Conservation (phyloP, 1,140 invertebrate genomes). For the Micrasema longulum region DNA sequence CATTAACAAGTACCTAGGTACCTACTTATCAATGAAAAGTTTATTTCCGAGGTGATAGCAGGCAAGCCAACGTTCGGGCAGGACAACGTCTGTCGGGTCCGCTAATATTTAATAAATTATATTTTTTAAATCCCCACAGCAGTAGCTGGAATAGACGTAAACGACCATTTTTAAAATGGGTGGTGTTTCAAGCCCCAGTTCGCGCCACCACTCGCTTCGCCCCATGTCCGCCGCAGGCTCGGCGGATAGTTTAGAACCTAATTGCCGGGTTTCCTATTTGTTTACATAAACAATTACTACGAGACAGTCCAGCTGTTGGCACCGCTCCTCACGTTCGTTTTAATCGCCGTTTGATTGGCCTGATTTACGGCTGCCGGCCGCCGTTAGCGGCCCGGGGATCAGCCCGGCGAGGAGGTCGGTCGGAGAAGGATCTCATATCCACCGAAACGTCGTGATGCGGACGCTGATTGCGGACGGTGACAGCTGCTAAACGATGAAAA, state of each 20-base stretch:
- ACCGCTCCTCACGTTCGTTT: conserved; percentile 21
- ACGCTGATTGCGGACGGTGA: no score
- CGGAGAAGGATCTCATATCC: no score
- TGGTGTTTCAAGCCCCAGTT: no score
- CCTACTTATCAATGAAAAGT: no score
- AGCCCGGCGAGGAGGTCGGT: conserved; percentile 16
- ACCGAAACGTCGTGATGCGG: no score
- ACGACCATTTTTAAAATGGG: no score
- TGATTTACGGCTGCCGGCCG: conserved; percentile 48
- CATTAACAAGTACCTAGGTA: no score
- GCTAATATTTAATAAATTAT: no score
- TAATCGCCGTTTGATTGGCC: conserved; percentile 52
- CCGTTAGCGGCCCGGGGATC: conserved; percentile 38
- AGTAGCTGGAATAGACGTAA: no score
- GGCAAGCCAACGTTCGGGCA: no score
- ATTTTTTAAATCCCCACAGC: not conserved
- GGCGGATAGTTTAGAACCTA: conserved; percentile 46
- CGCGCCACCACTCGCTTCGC: not conserved
- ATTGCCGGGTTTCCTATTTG: conserved; percentile 54
- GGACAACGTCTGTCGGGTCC: no score
- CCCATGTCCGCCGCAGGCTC: conserved; percentile 23
- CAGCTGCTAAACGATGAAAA: not conserved
- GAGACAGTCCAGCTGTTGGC: conserved; percentile 40
- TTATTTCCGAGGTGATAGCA: no score
- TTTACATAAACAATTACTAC: conserved; percentile 55